Evolutionary conservation across 2,797 vertebrate genomes (phyloP).

Genomic region (Sebastes alutus): DNA sequence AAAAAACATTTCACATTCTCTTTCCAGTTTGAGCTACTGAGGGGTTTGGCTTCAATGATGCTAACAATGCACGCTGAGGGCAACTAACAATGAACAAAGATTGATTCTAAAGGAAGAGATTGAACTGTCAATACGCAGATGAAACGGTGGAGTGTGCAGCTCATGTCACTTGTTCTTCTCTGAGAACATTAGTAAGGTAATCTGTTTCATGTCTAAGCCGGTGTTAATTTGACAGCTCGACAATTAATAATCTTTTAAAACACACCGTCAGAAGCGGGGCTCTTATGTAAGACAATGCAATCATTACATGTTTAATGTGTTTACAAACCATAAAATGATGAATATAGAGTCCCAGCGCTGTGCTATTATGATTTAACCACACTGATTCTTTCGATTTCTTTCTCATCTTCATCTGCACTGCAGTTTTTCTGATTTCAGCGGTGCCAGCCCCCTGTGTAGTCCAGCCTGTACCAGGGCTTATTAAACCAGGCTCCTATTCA

Average conservation of each 20-base stretch:
- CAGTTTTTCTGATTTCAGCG: conserved; percentile 65
- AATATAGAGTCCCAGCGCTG: conserved; percentile 18
- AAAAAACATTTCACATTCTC: neutral
- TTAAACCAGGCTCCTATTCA: conserved; percentile 79
- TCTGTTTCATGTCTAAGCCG: conserved; percentile 62
- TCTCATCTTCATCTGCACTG: conserved; percentile 73
- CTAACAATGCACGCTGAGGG: conserved; percentile 60
- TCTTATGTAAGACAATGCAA: conserved; percentile 61
- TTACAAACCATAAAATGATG: conserved; percentile 39
- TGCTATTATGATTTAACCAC: conserved; percentile 51
- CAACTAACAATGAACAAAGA: conserved; percentile 42
- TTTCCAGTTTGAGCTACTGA: conserved; percentile 44
- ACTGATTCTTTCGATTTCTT: conserved; percentile 57
- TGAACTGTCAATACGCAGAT: conserved; percentile 51
- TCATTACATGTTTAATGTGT: conserved; percentile 37
- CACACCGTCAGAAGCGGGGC: conserved; percentile 8
- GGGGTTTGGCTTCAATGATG: conserved; percentile 44
- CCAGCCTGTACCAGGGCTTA: conserved; percentile 76
- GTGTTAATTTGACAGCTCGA: conserved; percentile 62
- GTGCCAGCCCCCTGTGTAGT: conserved; percentile 78
- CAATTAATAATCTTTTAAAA: conserved; percentile 64
- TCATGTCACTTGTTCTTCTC: conserved; percentile 44
- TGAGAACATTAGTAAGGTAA: conserved; percentile 57
- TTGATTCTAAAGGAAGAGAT: conserved; percentile 58
- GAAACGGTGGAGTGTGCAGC: conserved; percentile 26